Evolutionary conservation across 2,113 vertebrate species (phyloP).

Genomic region (Electrona antarctica): DNA sequence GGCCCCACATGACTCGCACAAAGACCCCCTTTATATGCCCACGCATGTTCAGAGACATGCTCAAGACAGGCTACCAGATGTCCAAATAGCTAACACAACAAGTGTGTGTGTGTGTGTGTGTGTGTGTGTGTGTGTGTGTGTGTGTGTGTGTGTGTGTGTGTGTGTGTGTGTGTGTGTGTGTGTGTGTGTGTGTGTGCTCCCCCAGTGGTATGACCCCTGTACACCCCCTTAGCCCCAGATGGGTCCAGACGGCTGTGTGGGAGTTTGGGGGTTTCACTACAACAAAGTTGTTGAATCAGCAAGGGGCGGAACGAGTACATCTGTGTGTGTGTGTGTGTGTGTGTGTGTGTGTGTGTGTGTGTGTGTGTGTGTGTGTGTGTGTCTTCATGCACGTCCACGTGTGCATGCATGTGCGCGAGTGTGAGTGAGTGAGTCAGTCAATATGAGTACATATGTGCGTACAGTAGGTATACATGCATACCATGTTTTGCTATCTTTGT

Average conservation of each 20-base stretch:
- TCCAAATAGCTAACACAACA: conserved; percentile 63
- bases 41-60: conserved; percentile 57
- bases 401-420: conserved; percentile 22
- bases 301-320: conserved; percentile 50
- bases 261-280: conserved; percentile 64
- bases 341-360: conserved; percentile 20
- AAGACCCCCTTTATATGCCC: conserved; percentile 71
- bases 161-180: conserved; percentile 33
- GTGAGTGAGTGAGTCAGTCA: conserved; percentile 43
- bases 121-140: conserved; percentile 31
- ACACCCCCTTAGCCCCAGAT: conserved; percentile 52
- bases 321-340: conserved; percentile 23
- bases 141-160: conserved; percentile 46
- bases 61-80: conserved; percentile 71
- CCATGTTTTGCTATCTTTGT: no score
- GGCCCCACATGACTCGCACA: conserved; percentile 54
- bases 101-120: conserved; percentile 62
- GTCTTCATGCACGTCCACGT: conserved; percentile 18
- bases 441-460: no score
- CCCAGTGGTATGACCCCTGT: conserved; percentile 51
- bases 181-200: no score
- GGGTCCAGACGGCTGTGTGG: conserved; percentile 64
- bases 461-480: no score
- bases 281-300: conserved; percentile 72
- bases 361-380: conserved; percentile 7